Conservation (phyloP, 2,797 vertebrate genomes). For the Acanthornis magna region DNA sequence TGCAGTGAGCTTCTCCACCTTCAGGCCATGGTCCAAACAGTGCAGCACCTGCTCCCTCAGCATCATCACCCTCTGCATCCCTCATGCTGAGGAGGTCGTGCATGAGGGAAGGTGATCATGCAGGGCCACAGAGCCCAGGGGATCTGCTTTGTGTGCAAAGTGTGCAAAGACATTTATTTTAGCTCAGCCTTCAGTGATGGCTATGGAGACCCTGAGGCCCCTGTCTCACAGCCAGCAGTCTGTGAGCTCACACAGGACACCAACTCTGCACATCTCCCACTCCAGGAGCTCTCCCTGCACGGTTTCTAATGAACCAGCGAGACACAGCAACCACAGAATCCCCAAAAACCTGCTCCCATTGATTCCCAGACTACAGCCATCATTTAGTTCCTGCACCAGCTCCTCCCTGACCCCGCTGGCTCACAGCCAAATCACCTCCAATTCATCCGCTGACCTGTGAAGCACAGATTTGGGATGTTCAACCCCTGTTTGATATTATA, state of each 20-base stretch:
- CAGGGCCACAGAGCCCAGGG: background rate
- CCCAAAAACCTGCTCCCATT: background rate
- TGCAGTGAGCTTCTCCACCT: background rate
- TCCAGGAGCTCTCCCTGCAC: background rate
- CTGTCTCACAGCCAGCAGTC: background rate
- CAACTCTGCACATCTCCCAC: rapidly evolving
- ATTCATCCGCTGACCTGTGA: background rate
- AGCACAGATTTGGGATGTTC: background rate
- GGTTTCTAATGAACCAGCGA: background rate
- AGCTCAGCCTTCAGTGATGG: background rate
- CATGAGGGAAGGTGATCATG: background rate
- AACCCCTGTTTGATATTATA: background rate
- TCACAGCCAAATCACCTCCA: background rate
- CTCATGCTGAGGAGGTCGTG: rapidly evolving
- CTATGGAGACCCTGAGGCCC: background rate
- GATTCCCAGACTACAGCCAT: background rate
- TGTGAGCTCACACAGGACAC: background rate
- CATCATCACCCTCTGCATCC: background rate
- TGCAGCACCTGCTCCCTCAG: background rate
- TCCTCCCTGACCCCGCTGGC: background rate
- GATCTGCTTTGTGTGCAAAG: background rate
- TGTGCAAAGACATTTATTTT: background rate
- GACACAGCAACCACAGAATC: background rate
- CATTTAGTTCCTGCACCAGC: background rate
- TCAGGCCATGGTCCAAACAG: background rate